phyloP scores from a whole-genome alignment of 2,888 invertebrate genomes.

The Prosopocoilus inquinatus region DNA sequence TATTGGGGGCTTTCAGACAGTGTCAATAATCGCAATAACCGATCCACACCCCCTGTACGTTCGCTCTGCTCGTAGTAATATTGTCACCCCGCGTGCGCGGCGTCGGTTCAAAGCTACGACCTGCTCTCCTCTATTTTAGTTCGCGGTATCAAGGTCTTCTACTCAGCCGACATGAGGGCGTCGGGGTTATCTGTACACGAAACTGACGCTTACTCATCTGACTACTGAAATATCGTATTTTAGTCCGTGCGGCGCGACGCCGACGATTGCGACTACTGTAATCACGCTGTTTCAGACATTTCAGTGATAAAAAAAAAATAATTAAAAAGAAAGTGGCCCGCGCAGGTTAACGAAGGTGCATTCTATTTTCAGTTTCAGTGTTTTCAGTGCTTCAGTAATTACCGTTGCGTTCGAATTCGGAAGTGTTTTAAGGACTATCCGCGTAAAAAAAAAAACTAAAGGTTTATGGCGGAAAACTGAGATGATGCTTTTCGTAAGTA shows the following conservation, averaged over 20 bases:
- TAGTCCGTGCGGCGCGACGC: slow-evolving; percentile 31
- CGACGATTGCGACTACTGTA: neutral
- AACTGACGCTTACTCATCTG: slow-evolving; percentile 43
- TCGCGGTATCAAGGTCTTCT: slow-evolving; percentile 20
- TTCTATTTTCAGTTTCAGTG: neutral
- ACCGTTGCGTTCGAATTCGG: neutral
- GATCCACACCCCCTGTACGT: neutral
- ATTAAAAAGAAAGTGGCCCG: too few relatives aligned
- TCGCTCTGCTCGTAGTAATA: slow-evolving; percentile 9
- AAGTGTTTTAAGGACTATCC: neutral
- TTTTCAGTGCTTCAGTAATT: neutral
- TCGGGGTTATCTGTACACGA: slow-evolving; percentile 32
- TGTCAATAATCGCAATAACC: too few relatives aligned
- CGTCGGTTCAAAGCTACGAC: slow-evolving; percentile 24
- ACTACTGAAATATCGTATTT: slow-evolving; percentile 39
- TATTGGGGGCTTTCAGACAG: too few relatives aligned
- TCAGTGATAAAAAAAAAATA: too few relatives aligned
- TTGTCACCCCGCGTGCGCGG: slow-evolving; percentile 30
- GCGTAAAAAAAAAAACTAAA: too few relatives aligned
- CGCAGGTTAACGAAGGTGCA: neutral
- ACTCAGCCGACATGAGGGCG: slow-evolving; percentile 28
- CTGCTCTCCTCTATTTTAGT: slow-evolving; percentile 24
- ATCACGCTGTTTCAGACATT: neutral
- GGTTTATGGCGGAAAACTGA: too few relatives aligned
- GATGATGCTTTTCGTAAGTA: too few relatives aligned